A percentile compares a stretch with the other conserved stretches of the same genome.
phyloP scores from a whole-genome alignment of 2,113 vertebrate genomes.

The Cinclus mexicanus region DNA sequence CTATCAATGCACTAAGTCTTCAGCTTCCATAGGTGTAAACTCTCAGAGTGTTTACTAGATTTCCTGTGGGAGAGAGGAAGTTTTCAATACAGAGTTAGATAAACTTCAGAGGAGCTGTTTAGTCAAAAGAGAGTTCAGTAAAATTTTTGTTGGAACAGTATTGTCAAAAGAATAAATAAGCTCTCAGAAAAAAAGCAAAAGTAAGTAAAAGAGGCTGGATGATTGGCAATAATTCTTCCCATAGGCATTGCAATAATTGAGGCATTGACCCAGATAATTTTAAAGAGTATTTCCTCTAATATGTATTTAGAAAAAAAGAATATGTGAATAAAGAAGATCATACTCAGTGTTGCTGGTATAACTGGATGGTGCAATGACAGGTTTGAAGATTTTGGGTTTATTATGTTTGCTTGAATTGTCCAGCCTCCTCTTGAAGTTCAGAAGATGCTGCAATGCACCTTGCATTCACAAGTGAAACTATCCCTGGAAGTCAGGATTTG shows the following conservation, averaged over 20 bases:
- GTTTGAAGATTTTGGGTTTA: not conserved
- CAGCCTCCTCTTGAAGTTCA: not conserved
- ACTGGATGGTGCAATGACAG: not conserved
- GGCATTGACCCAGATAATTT: accelerated
- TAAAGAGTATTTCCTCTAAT: not conserved
- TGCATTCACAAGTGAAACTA: not conserved
- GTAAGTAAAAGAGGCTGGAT: not conserved
- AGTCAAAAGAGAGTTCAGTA: not conserved
- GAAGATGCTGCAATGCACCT: not conserved
- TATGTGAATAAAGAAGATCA: not conserved
- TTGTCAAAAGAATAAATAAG: not conserved
- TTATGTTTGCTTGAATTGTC: not conserved
- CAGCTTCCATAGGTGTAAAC: not conserved
- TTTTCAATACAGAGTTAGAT: not conserved
- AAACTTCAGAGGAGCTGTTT: not conserved
- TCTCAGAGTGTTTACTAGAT: not conserved
- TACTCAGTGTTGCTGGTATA: not conserved
- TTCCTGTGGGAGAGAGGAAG: not conserved
- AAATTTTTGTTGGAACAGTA: not conserved
- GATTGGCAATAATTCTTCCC: not conserved
- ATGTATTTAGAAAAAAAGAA: not conserved
- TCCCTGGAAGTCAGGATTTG: not conserved
- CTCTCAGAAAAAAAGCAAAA: not conserved
- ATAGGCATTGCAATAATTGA: not conserved
- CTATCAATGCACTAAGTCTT: not conserved